These are phyloP conservation scores for Thryonomys swinderianus DNA, from an alignment of 2,113 vertebrate species.

Conservation along the genomic window DNA sequence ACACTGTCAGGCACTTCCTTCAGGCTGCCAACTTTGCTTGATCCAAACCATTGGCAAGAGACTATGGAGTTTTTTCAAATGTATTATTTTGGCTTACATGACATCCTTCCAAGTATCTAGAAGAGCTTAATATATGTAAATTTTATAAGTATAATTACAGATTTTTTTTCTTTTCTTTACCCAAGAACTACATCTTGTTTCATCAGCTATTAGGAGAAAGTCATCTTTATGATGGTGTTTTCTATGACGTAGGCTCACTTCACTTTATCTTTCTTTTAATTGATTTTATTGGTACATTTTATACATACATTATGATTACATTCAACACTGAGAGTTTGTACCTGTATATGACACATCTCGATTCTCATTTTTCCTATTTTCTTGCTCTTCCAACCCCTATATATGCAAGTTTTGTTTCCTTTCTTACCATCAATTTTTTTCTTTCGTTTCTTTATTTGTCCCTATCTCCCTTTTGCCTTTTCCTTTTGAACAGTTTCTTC, in stretches of 20 bases:
- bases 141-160: not conserved
- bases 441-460: no score
- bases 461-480: no score
- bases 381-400: no score
- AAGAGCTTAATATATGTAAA: conserved; percentile 15
- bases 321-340: no score
- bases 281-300: no score
- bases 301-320: no score
- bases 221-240: not conserved
- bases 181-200: not conserved
- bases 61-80: conserved; percentile 25
- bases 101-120: conserved; percentile 52
- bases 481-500: no score
- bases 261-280: not conserved
- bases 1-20: conserved; percentile 50
- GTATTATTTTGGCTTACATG: conserved; percentile 28
- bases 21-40: conserved; percentile 35
- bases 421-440: no score
- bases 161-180: not conserved
- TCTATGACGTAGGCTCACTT: not conserved
- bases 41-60: conserved; percentile 58
- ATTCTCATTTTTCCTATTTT: no score
- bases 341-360: no score
- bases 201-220: not conserved
- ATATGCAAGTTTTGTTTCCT: no score